Evolutionary conservation across 2,113 vertebrate genomes (phyloP).

Genomic region (Ramphastos sulfuratus): DNA sequence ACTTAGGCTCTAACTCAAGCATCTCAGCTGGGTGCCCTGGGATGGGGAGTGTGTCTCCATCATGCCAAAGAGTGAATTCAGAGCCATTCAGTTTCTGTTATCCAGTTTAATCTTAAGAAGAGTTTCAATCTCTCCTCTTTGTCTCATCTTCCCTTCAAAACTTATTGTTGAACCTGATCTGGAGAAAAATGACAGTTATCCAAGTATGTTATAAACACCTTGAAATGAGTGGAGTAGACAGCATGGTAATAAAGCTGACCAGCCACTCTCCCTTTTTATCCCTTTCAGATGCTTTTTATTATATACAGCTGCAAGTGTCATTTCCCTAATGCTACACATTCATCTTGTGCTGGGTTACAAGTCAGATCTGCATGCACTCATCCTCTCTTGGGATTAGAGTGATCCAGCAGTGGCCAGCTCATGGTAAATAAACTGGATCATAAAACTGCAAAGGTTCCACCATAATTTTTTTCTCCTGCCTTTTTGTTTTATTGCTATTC

Average conservation of each 20-base stretch:
- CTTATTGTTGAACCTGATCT: not conserved
- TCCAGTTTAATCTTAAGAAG: not conserved
- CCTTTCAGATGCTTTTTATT: slow-evolving; percentile 31
- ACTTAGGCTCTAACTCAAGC: not conserved
- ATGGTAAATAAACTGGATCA: not conserved
- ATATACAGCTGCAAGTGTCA: slow-evolving; percentile 28
- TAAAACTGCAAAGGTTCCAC: slow-evolving; percentile 1
- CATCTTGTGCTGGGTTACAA: slow-evolving; percentile 25
- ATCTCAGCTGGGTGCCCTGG: not conserved
- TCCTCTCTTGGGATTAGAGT: not conserved
- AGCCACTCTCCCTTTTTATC: not conserved
- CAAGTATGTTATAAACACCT: not conserved
- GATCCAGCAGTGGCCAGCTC: not conserved
- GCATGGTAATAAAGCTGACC: not conserved
- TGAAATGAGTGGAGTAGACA: not conserved
- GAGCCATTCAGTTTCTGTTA: not conserved
- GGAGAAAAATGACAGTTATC: not conserved
- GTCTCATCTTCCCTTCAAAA: not conserved
- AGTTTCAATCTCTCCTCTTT: not conserved
- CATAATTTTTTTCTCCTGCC: not conserved
- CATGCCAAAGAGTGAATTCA: not conserved
- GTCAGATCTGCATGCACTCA: not conserved
- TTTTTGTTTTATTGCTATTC: slow-evolving; percentile 9
- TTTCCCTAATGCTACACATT: slow-evolving; percentile 16
- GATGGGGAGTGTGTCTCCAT: not conserved